Base-by-base conservation (phyloP, 2,113 vertebrate genomes). In the Leptobrachium leishanense region DNA sequence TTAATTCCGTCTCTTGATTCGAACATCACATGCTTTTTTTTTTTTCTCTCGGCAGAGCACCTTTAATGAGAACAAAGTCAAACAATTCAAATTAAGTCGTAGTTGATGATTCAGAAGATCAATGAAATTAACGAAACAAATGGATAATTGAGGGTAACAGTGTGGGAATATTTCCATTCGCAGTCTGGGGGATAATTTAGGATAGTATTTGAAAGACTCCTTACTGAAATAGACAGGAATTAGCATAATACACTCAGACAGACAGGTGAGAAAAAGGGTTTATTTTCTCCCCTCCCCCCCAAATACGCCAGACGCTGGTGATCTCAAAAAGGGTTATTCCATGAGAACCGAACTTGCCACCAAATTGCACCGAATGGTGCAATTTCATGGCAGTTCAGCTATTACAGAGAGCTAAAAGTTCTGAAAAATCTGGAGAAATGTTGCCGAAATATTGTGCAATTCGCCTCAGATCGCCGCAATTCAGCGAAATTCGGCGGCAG, bases 21-120 rank as follows among this genome's bases (percentile, higher is more conserved):
- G 90, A 82, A 82, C 78, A 87, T 86, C 82, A 81, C 77, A 86
- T 84, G 79, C 82, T 88, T 86, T 88, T 86, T 59, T 67, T n/a
- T n/a, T n/a, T n/a, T n/a, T n/a, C n/a, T n/a, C n/a, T n/a, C n/a
- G n/a, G 63, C 77, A 87, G 69, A 74, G 85, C 81, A 77, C 83
- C 77, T 70, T 31, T 68, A 15, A 10, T 83, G 83, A 82, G 43
- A 46, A 74, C n/a, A 20, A 65, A 85, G 81, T 83, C 84, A 79
- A 40, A 74, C n/a, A 81, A 44, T 82, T 81, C 78, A 70, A 77
- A 66, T 82, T 74, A 71, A 62, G 41, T 66, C 83, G 65, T 73
- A 81, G 44, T 81, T 82, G 75, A 64, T 76, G 69, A 81, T 44
- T 76, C 53, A 80, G 54, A 81, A 85, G 85, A 82, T 85, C 63